phyloP scores from a whole-genome alignment of 2,888 invertebrate species.

The Aphrophora alni region DNA sequence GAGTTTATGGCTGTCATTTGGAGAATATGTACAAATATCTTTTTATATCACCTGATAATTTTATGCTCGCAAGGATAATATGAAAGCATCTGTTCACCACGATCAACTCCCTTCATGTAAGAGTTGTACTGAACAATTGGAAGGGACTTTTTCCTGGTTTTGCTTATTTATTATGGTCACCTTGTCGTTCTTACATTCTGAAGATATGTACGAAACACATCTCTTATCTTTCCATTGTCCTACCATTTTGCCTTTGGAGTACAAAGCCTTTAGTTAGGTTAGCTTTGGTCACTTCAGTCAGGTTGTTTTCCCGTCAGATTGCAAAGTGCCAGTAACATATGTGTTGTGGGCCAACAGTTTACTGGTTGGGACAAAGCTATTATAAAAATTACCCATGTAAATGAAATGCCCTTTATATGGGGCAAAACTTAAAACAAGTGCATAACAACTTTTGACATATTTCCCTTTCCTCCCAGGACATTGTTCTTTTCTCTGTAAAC shows the following conservation, averaged over 20 bases:
- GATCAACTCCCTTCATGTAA: constrained; percentile 26
- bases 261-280: background rate
- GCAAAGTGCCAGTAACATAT: constrained; percentile 56
- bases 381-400: background rate
- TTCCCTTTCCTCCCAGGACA: constrained; percentile 44
- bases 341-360: constrained; percentile 39
- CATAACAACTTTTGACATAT: constrained; percentile 33
- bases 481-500: constrained; percentile 28
- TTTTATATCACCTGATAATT: constrained; percentile 34
- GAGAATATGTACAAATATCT: background rate
- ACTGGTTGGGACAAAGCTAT: background rate
- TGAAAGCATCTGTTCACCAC: constrained; percentile 20
- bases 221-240: background rate
- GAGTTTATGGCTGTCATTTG: background rate
- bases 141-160: background rate
- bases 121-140: constrained; percentile 21
- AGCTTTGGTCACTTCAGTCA: constrained; percentile 18
- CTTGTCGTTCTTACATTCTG: background rate
- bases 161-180: background rate
- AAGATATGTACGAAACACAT: background rate
- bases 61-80: constrained; percentile 20
- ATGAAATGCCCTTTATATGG: background rate
- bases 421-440: background rate
- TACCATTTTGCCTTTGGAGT: background rate
- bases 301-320: constrained; percentile 40